Evolutionary conservation across 2,797 vertebrate species (phyloP).

Genomic region (Gambusia yucatana): DNA sequence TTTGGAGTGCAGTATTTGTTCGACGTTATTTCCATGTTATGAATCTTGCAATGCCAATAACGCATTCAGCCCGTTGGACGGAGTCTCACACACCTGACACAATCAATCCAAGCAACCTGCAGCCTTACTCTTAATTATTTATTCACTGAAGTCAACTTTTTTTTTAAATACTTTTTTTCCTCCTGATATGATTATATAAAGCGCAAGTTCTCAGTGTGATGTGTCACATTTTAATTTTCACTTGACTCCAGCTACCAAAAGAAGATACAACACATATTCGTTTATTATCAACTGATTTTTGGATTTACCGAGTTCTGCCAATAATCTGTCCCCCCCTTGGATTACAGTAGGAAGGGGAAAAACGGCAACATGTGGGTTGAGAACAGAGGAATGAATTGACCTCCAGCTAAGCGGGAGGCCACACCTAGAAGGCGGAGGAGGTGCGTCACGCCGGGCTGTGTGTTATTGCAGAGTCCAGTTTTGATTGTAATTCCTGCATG

Average conservation of each 20-base stretch:
- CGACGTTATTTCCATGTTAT: background rate
- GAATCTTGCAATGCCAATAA: background rate
- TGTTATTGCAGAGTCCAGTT: slow-evolving; percentile 39
- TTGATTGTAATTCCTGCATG: slow-evolving; percentile 66
- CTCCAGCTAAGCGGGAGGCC: background rate
- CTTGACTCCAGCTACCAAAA: background rate
- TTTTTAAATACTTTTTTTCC: background rate
- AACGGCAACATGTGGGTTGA: background rate
- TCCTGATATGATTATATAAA: background rate
- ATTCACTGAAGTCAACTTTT: background rate
- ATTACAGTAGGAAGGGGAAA: background rate
- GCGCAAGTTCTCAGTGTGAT: background rate
- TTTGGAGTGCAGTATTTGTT: background rate
- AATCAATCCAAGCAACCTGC: background rate
- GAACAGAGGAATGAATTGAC: background rate
- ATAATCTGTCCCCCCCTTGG: background rate
- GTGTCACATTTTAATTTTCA: background rate
- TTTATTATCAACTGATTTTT: background rate
- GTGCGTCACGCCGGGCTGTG: slow-evolving; percentile 16
- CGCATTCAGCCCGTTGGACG: background rate
- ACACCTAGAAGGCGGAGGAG: slow-evolving; percentile 18
- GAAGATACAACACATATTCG: background rate
- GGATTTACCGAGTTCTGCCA: background rate
- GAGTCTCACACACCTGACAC: background rate
- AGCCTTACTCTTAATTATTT: background rate